Conservation (phyloP, 2,797 vertebrate genomes). For the Sphenodon punctatus region DNA sequence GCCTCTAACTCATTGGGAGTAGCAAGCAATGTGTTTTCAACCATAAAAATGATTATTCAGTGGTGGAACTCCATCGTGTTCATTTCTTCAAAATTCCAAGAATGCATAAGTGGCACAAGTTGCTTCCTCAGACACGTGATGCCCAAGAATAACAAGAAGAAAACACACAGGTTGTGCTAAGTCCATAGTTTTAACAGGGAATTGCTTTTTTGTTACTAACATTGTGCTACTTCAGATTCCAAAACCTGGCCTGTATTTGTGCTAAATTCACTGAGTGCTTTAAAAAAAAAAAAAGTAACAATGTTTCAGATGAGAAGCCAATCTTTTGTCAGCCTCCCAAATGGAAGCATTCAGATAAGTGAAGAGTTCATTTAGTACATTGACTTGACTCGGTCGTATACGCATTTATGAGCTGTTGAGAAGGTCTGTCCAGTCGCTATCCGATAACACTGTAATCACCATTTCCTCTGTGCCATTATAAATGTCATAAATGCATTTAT, state of each 20-base stretch:
- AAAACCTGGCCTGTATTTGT: constrained; percentile 55
- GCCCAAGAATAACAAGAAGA: constrained; percentile 1
- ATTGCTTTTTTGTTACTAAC: constrained; percentile 42
- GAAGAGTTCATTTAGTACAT: constrained; percentile 50
- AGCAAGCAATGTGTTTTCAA: background rate
- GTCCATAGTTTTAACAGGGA: constrained; percentile 48
- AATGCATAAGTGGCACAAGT: background rate
- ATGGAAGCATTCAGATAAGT: constrained; percentile 33
- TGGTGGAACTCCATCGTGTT: constrained; percentile 1
- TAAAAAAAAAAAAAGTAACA: constrained; percentile 59
- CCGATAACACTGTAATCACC: constrained; percentile 52
- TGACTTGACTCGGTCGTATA: constrained; percentile 47
- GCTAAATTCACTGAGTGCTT: constrained; percentile 39
- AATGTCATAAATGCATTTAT: constrained; percentile 50
- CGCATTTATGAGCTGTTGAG: constrained; percentile 67
- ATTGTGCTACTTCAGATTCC: constrained; percentile 32
- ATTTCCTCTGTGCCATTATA: constrained; percentile 50
- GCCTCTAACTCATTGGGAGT: background rate
- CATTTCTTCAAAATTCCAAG: background rate
- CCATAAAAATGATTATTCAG: background rate
- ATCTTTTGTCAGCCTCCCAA: constrained; percentile 37
- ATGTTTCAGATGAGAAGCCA: constrained; percentile 52
- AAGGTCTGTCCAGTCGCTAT: constrained; percentile 27
- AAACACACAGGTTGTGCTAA: constrained; percentile 28
- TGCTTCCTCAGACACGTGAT: constrained; percentile 22